Base-by-base conservation (phyloP, 2,888 invertebrate species). In the Drosophila peninsularis region DNA sequence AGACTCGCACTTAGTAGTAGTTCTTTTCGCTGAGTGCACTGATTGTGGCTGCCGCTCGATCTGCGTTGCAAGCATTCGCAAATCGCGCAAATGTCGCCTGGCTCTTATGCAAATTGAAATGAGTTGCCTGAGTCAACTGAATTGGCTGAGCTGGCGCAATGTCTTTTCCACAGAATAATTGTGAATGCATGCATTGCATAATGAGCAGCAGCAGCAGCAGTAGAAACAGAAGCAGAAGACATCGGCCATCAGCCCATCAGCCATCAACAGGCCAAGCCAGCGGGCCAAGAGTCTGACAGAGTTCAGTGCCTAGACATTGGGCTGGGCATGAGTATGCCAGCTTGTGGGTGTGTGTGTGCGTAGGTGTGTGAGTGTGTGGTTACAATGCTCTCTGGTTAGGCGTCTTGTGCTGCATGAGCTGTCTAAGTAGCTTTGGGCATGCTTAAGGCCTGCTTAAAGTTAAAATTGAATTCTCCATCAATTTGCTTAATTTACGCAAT, bases 151-250 rank as follows among this genome's bases (percentile, higher is more conserved):
- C 56, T 75, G 69, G 44, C 66, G 79, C 85, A 81, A 66, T 78
- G 89, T 84, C 84, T 89, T 84, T 81, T 78, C 67, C 69, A 80
- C 82, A 86, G 88, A 90, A 90, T 90, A 90, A 90, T 90, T 90
- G 90, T 78, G 78, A 72, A 75, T 80, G 88, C 90, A 90, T 90
- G 90, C 80, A 57, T 74, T 67, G 90, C 87, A 90, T 90, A 89
- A 86, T 84, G 82, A 89, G 74, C 27, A 45, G 42, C 21, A 47
- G 37, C 6, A 19, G 32, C 3, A 19, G 19, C 3, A 30, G 30
- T 6, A 32, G 32, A 14, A 32, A 47, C 7, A 17, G 19, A 10
- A 21, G 14, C 36, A 37, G 36, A 52, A 36, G 54, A 52, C 52
- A 27, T 24, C 37, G 45, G 42, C 27, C 53, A 53, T 36, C 39